Base-by-base conservation (phyloP, 2,888 invertebrate species). In the Melitaea athalia region DNA sequence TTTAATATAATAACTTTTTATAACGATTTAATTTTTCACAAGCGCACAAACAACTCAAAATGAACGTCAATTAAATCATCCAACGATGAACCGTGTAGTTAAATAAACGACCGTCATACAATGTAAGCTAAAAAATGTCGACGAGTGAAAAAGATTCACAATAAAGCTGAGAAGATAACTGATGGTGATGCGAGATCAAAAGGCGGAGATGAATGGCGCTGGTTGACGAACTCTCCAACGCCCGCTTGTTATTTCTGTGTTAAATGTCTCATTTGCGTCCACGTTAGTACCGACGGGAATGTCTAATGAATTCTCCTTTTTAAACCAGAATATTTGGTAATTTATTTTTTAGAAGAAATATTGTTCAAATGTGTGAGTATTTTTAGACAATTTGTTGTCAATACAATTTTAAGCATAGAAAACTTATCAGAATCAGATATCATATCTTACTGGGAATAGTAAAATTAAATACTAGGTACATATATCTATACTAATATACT, bases 151-250 rank as follows among this genome's bases (percentile, higher is more conserved):
- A 59, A 67, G 53, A 66, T 59, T 63, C 65, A 62, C 59, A 64
- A 64, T 63, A 67, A 53, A 63, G 50, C 57, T 43, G 60, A 42
- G 69, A 71, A 71, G 64, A 62, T 68, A 66, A 69, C 68, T 59
- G 73, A 73, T 68, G 71, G 68, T 60, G 63, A 55, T 43, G 72
- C 14, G 66, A 49, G 66, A 59, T 72, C 71, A 65, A 69, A 68
- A 66, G 70, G 49, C 63, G 15, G 67, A 66, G 68, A 68, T 64
- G 64, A 64, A 69, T 67, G 15, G 61, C 66, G 45, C 11, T 53
- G 67, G 70, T 57, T 68, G 64, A 64, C 63, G 70, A 63, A 68
- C 72, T 65, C 59, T 49, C 67, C 52, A 67, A 65, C 55, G 24
- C 14, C 15, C 43, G 38, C 38, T 59, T 14, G 45, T 47, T 52